Base-by-base conservation (phyloP, 2,113 vertebrate genomes). In the Boulengeromyrus knoepffleri region DNA sequence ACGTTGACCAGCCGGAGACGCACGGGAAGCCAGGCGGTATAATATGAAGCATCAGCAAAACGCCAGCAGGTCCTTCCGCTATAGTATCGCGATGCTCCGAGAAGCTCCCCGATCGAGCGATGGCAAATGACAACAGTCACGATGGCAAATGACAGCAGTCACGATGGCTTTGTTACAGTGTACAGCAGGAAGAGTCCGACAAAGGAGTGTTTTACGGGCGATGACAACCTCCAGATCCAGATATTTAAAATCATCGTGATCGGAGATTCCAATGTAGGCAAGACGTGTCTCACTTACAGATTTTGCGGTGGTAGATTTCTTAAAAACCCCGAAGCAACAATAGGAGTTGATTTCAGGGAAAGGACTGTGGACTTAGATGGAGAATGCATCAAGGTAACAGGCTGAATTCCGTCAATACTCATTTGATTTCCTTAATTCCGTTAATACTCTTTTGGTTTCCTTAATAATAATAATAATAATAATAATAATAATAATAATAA, bases 181-280 rank as follows among this genome's bases (percentile, higher is more conserved):
- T 94, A 94, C 66, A 88, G 92, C 66, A 90, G 62, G 90, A 92
- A 91, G 19, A 91, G 94, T 88, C 93, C 9, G 3, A 94, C 12
- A 91, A 94, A 92, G 89, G 93, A 91, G 1, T 93, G 91, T 24
- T 90, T 92, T 10, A 90, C 89, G 13, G 93, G 94, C 9, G 36
- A 92, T 62, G 93, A 94, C 17, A 12, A 58, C 0, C 13, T 77
- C 2, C 92, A 93, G 9, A 91, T 92, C 17, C 93, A 94, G 19
- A 92, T 95, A 1, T 96, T 96, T 58, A 96, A 96, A 87, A 95
- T 96, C 1, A 96, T 96, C 8, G 95, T 96, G 1, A 96, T 96
- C 2, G 96, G 96, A 19, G 95, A 96, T 70, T 96, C 96, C 13
- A 96, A 95, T 39, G 95, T 96, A 31, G 96, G 96, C 9, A 96